These are phyloP conservation scores for Pachypanchax playfairii DNA, from an alignment of 2,113 vertebrate genomes.

Conservation along the genomic window DNA sequence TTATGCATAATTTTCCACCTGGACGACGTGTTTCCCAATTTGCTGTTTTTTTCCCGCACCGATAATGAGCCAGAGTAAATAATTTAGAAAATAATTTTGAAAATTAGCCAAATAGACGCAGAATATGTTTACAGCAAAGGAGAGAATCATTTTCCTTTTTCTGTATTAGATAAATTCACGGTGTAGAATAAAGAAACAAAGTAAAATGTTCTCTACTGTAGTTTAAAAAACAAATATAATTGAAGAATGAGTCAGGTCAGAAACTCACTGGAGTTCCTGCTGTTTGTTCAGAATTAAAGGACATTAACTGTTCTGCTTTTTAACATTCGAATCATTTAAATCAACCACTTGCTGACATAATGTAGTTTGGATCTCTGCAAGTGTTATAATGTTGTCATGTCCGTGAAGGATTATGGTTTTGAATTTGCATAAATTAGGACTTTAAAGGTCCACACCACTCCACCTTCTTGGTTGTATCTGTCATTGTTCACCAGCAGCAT, in stretches of 20 bases:
- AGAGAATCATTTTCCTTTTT: background rate
- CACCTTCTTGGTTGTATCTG: constrained; percentile 5
- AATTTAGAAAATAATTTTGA: constrained; percentile 2
- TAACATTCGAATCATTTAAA: background rate
- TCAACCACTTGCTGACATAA: background rate
- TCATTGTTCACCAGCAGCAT: constrained; percentile 18
- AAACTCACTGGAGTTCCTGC: background rate
- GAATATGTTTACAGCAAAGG: background rate
- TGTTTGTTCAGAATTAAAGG: background rate
- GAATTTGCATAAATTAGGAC: constrained; percentile 9
- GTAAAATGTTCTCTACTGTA: background rate
- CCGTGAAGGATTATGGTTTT: background rate
- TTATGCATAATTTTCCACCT: background rate
- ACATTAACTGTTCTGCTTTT: background rate
- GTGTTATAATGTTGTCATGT: background rate
- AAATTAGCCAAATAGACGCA: background rate
- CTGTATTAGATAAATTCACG: background rate
- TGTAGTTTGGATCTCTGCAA: background rate
- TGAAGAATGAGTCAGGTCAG: background rate
- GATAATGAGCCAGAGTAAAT: background rate
- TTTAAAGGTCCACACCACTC: constrained; percentile 3
- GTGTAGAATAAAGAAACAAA: background rate
- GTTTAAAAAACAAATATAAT: background rate
- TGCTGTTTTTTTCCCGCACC: background rate
- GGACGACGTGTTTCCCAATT: background rate